Conservation (phyloP, 2,113 vertebrate species). For the Ochotona princeps region DNA sequence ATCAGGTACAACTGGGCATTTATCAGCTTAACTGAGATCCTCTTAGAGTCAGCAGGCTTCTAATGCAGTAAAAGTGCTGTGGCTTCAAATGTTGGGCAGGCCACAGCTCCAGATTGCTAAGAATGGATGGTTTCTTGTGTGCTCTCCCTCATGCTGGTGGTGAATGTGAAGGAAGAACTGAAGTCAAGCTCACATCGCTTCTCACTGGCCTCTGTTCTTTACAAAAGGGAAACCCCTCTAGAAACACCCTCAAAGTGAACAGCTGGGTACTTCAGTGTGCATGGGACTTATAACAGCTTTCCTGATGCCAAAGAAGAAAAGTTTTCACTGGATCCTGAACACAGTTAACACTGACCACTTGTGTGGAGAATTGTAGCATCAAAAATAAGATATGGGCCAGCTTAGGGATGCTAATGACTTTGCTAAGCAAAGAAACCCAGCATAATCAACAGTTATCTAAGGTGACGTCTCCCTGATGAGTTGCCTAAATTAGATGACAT, state of each 20-base stretch:
- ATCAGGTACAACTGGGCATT: not conserved
- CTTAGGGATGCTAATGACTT: not conserved
- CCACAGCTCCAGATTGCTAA: not conserved
- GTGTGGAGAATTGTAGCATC: not conserved
- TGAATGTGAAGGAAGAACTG: not conserved
- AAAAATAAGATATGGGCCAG: not conserved
- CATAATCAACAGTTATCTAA: not conserved
- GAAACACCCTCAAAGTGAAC: not conserved
- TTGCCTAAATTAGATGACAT: not conserved
- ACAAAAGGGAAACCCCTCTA: not conserved
- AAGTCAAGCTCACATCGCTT: not conserved
- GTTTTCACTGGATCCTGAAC: slow-evolving; percentile 1
- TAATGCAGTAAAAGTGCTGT: not conserved
- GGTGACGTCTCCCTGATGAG: not conserved
- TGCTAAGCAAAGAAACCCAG: slow-evolving; percentile 24
- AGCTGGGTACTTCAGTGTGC: not conserved
- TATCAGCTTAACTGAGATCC: not conserved
- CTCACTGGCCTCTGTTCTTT: not conserved
- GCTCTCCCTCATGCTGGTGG: not conserved
- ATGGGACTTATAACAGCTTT: not conserved
- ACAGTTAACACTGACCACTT: not conserved
- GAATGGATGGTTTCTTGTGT: not conserved
- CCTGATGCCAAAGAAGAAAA: not conserved
- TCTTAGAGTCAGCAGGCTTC: not conserved
- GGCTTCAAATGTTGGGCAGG: not conserved